These are phyloP conservation scores for Hemiprocne comata DNA, from an alignment of 2,113 vertebrate species.

Conservation along the genomic window DNA sequence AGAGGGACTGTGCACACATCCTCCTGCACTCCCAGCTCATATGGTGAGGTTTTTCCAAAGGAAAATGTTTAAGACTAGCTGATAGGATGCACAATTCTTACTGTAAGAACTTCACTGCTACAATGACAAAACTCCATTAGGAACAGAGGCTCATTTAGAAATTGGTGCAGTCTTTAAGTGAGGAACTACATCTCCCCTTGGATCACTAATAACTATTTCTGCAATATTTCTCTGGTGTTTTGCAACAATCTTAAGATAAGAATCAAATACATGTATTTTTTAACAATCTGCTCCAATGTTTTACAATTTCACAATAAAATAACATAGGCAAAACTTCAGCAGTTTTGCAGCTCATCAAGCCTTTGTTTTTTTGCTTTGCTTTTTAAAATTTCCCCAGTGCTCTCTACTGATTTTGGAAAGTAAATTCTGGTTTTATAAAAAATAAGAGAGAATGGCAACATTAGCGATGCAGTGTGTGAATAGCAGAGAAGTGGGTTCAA, in stretches of 20 bases:
- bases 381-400: background rate
- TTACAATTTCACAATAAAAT: background rate
- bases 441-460: conserved; percentile 13
- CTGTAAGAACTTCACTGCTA: background rate
- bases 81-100: background rate
- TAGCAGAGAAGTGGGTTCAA: conserved; percentile 34
- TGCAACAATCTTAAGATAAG: background rate
- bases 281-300: background rate
- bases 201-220: background rate
- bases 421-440: conserved; percentile 54
- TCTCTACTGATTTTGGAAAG: conserved; percentile 43
- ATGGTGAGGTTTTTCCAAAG: conserved; percentile 16
- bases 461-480: background rate
- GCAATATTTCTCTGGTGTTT: background rate
- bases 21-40: conserved; percentile 18
- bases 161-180: background rate
- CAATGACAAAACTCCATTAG: background rate
- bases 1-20: background rate
- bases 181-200: background rate
- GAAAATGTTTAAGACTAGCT: background rate
- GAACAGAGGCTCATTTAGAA: background rate
- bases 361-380: background rate
- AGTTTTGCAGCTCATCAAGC: background rate
- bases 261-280: background rate
- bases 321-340: background rate